Percentiles rank a stretch among this genome's conserved stretches.
These are phyloP conservation scores for Sinhomidia bicolor DNA, from an alignment of 2,888 invertebrate genomes.

Conservation along the genomic window DNA sequence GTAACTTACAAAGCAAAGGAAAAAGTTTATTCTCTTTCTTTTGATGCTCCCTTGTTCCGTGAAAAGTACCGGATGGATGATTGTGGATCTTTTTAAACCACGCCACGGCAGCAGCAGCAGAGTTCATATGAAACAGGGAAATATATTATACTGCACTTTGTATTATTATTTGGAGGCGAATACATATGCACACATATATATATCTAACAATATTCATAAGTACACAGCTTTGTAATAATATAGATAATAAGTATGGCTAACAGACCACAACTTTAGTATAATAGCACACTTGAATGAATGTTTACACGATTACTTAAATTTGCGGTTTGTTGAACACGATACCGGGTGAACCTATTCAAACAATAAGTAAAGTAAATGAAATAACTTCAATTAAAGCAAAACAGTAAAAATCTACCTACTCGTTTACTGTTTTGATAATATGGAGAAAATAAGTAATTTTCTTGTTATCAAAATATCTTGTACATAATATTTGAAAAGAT, in stretches of 20 bases:
- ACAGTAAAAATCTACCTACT: too few species aligned
- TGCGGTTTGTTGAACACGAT: conserved; percentile 27
- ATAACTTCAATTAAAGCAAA: too few species aligned
- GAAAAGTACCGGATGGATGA: conserved; percentile 51
- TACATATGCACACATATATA: not conserved
- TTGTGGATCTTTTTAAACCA: conserved; percentile 9
- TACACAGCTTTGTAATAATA: not conserved
- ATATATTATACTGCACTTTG: too few species aligned
- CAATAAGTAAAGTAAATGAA: not conserved
- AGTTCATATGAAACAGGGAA: not conserved
- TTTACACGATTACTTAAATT: conserved; percentile 30
- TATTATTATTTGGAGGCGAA: too few species aligned
- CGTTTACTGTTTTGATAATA: too few species aligned
- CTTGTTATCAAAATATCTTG: too few species aligned
- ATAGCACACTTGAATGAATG: conserved; percentile 12
- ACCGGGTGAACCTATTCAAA: not conserved
- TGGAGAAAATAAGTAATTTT: too few species aligned
- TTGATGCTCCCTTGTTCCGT: conserved; percentile 40
- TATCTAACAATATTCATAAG: too few species aligned
- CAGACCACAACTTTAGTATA: conserved; percentile 5
- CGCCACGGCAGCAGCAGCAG: not conserved
- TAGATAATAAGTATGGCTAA: not conserved
- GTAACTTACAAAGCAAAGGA: not conserved
- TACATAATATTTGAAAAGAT: too few species aligned
- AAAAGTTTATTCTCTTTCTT: conserved; percentile 4